Evolutionary conservation across 1,140 invertebrate genomes (phyloP), one percentile per base, ranked within the genome.

Genomic region (Matsumurasca onukii): DNA sequence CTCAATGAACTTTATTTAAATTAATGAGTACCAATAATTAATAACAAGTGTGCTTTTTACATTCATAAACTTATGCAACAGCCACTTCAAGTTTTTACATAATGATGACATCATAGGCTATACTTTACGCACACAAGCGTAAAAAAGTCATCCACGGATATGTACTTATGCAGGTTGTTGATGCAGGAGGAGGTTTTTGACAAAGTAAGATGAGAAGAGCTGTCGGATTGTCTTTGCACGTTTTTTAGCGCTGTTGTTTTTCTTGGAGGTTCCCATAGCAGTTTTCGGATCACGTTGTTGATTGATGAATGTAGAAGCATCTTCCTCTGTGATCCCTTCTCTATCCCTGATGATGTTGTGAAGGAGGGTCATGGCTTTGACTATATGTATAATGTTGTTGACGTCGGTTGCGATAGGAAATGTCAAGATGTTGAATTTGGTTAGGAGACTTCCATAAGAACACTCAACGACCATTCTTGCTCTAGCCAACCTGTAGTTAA

Each of bases 401-500:
- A 45, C 34, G 9, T 45, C 17, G 9, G 34, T 45, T 17, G 9
- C 34, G 17, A 45, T 45, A 17, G 34, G 34, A 45, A 45, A 17
- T 57, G 52, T 12, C 52, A 57, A 20, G 5, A 57, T 20, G 25
- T 57, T 20, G 22, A 78, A 73, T 25, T 20, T 48, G 1, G 74
- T 76, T 45, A 73, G 64, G 24, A 57, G 9, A 57, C 52, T 57
- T 12, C 52, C 52, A 57, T 57, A 57, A 5, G 52, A 57, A 57
- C 52, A 57, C 22, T 57, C 52, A n/a, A n/a, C n/a, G n/a, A n/a
- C n/a, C n/a, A n/a, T n/a, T n/a, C n/a, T n/a, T n/a, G n/a, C n/a
- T n/a, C 76, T 31, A 24, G n/a, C 49, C 15, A 71, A 34, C 27
- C 71, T 27, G 62, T 78, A 81, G 68, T 80, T 78, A 66, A 76